Evolutionary conservation across 2,113 vertebrate genomes (phyloP).

Genomic region (Baryphthengus martii): DNA sequence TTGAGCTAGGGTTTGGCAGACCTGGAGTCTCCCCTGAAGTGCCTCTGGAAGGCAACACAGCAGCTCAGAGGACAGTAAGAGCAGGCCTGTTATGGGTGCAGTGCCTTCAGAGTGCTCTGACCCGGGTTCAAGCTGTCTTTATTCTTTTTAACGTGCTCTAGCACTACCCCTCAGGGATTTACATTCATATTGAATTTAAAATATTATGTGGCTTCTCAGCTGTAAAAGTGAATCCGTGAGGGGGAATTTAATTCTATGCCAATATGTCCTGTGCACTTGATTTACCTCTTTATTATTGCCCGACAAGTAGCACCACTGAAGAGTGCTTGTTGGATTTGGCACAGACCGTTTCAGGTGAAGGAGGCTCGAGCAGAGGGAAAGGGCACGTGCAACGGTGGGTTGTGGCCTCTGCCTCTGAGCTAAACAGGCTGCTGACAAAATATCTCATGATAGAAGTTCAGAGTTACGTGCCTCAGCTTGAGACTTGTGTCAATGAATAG

Average conservation of each 20-base stretch:
- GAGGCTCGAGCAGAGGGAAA: neutral
- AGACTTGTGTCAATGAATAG: neutral
- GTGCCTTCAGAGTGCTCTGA: neutral
- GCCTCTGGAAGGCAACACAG: no score
- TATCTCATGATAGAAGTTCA: no score
- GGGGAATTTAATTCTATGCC: neutral
- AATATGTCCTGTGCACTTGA: neutral
- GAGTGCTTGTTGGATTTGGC: neutral
- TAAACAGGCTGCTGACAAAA: neutral
- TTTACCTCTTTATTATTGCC: no score
- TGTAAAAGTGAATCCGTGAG: neutral
- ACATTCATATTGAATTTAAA: neutral
- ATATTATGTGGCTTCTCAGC: neutral
- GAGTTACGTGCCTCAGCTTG: neutral
- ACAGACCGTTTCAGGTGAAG: neutral
- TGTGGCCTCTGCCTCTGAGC: neutral
- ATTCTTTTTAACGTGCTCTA: rapidly evolving
- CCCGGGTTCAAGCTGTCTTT: no score
- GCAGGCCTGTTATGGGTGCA: no score
- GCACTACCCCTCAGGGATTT: rapidly evolving
- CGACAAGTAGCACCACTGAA: neutral
- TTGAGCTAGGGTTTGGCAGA: neutral
- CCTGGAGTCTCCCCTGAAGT: rapidly evolving
- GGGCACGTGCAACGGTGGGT: neutral
- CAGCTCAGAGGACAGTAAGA: no score